phyloP scores from a whole-genome alignment of 2,113 vertebrate species.

The Erythrocercus mccallii region DNA sequence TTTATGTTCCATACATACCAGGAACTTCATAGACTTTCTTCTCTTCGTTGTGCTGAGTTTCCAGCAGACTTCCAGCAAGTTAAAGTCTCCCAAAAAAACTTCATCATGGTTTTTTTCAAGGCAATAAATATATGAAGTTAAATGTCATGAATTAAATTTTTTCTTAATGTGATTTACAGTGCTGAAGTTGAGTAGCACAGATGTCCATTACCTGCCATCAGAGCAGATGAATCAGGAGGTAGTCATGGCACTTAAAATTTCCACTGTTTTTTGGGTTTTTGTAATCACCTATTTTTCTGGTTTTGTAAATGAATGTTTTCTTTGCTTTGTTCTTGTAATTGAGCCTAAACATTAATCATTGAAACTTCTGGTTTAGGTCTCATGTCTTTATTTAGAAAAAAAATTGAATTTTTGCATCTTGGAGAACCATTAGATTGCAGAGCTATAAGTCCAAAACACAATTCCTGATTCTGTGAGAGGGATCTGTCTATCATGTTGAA shows the following conservation, averaged over 20 bases:
- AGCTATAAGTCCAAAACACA: neutral
- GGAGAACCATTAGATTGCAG: neutral
- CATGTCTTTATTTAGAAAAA: neutral
- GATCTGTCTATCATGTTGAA: neutral
- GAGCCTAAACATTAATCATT: neutral
- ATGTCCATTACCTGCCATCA: neutral
- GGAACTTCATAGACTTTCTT: neutral
- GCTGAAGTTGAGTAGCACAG: neutral
- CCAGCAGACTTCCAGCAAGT: neutral
- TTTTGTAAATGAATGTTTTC: neutral
- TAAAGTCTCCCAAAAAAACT: neutral
- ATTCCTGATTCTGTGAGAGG: neutral
- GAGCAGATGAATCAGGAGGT: neutral
- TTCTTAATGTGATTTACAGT: neutral
- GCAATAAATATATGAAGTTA: neutral
- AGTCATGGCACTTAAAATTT: neutral
- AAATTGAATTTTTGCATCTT: accelerated
- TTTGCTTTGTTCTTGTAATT: neutral
- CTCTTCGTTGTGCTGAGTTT: neutral
- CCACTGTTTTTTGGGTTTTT: neutral
- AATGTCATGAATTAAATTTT: neutral
- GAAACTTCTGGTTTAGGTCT: neutral
- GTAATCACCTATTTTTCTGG: neutral
- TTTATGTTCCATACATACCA: neutral
- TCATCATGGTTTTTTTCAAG: neutral